Evolutionary conservation across 2,113 vertebrate genomes (phyloP), one percentile per base, ranked within the genome.

Genomic region (Crypturellus undulatus): DNA sequence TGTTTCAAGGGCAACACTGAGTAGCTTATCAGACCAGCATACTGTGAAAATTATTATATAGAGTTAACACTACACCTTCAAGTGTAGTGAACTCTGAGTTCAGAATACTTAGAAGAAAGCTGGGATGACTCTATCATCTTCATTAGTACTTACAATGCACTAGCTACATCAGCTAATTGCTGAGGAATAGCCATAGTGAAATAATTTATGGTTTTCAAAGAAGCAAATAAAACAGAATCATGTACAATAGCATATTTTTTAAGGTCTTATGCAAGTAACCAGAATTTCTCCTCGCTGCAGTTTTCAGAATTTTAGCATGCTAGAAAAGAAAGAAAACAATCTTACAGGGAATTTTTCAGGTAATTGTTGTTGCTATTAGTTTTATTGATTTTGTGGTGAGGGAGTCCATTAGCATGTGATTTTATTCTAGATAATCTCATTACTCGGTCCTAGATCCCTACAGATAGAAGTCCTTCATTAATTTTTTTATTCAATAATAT

Each of bases 1-100:
- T 95, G 94, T 67, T 90, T 96, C 93, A 87, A 91, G 64, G 9
- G 28, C 42, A 92, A 85, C 30, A 78, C 5, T 94, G 59, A 96
- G 96, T 71, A 94, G 92, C 87, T 91, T 91, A 92, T 92, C 82
- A 96, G 80, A 71, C 30, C 93, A 59, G 32, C 63, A 83, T 96
- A 84, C 87, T 93, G 96, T 64, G 77, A 76, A 89, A 94, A 73
- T 87, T 96, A 85, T 94, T 88, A 67, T 87, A 76, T 82, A 26
- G 49, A 92, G 19, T 65, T 92, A 94, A 84, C 43, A 83, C 38
- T 91, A 58, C 91, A 89, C 38, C 47, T 96, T 96, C 96, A 94
- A 93, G 92, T 93, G 81, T 56, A 86, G 85, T 65, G 84, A 92
- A 96, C 90, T 42, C 58, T 70, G 43, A 87, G 92, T 96, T 96